Conservation (phyloP, 2,797 vertebrate species). For the Rhinella marina region DNA sequence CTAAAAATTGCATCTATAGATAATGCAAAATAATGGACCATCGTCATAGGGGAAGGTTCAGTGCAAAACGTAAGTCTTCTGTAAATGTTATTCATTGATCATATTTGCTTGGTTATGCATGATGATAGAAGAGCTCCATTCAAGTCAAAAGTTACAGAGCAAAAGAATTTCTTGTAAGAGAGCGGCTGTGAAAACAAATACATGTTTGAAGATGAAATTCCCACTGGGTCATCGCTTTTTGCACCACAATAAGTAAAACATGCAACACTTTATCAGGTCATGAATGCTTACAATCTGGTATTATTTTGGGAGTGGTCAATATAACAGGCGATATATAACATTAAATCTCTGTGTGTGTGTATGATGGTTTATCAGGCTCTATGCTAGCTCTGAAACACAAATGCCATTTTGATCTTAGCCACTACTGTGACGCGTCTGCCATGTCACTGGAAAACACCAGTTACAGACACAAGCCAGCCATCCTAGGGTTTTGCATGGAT, state of each 20-base stretch:
- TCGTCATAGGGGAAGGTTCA: conserved; percentile 41
- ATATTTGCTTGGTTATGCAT: conserved; percentile 37
- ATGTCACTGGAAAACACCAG: too few relatives aligned
- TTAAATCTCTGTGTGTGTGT: neutral
- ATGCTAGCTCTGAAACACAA: too few relatives aligned
- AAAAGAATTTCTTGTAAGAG: conserved; percentile 45
- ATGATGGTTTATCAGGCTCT: neutral
- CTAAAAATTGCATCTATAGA: conserved; percentile 14
- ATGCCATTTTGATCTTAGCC: too few relatives aligned
- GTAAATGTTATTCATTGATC: conserved; percentile 55
- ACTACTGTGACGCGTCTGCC: too few relatives aligned
- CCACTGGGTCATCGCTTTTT: conserved; percentile 39
- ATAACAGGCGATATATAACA: neutral
- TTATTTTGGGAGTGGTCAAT: neutral
- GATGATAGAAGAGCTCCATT: conserved; percentile 54
- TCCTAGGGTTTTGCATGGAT: too few relatives aligned
- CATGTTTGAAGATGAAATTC: conserved; percentile 44
- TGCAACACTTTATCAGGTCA: conserved; percentile 18
- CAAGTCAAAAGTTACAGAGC: conserved; percentile 46
- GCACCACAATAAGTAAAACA: conserved; percentile 25
- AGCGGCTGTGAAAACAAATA: conserved; percentile 45
- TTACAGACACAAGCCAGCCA: too few relatives aligned
- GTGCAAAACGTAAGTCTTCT: conserved; percentile 36
- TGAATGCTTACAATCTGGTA: conserved; percentile 25
- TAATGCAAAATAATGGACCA: conserved; percentile 9